These are phyloP conservation scores for Halocaridina rubra DNA, from an alignment of 2,888 invertebrate genomes.

Conservation along the genomic window DNA sequence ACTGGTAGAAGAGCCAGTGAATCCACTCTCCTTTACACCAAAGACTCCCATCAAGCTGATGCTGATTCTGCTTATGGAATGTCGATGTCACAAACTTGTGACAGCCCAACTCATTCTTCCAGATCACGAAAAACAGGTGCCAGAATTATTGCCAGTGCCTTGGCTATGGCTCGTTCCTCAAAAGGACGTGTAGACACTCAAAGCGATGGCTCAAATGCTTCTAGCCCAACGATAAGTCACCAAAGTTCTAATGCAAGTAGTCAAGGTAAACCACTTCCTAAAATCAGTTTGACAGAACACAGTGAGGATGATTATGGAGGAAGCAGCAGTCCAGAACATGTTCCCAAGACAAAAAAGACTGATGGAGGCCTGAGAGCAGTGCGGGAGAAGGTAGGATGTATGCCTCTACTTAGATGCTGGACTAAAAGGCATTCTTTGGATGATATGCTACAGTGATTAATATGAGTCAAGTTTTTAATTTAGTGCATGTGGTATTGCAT, in stretches of 20 bases:
- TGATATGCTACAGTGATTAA: neutral
- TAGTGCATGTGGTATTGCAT: no score
- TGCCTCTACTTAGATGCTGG: conserved; percentile 17
- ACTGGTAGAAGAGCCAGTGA: conserved; percentile 42
- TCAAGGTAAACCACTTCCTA: conserved; percentile 30
- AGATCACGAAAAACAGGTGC: conserved; percentile 37
- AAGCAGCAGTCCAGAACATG: conserved; percentile 41
- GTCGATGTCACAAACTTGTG: neutral
- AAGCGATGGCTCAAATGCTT: conserved; percentile 19
- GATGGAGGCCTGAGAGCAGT: conserved; percentile 56
- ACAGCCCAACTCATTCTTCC: neutral
- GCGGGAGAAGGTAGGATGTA: conserved; percentile 64
- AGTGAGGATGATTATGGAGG: conserved; percentile 57
- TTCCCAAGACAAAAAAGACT: conserved; percentile 38
- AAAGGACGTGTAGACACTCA: neutral
- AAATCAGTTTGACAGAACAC: conserved; percentile 50
- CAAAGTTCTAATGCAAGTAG: neutral
- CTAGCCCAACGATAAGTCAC: conserved; percentile 18
- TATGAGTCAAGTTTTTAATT: no score
- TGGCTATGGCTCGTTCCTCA: conserved; percentile 36
- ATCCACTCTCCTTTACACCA: conserved; percentile 27
- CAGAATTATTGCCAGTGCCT: conserved; percentile 48
- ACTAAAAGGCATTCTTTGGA: neutral
- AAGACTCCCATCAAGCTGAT: neutral
- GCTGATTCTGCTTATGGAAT: conserved; percentile 18